Conservation (phyloP, 2,113 vertebrate species). For the Archilochus colubris region DNA sequence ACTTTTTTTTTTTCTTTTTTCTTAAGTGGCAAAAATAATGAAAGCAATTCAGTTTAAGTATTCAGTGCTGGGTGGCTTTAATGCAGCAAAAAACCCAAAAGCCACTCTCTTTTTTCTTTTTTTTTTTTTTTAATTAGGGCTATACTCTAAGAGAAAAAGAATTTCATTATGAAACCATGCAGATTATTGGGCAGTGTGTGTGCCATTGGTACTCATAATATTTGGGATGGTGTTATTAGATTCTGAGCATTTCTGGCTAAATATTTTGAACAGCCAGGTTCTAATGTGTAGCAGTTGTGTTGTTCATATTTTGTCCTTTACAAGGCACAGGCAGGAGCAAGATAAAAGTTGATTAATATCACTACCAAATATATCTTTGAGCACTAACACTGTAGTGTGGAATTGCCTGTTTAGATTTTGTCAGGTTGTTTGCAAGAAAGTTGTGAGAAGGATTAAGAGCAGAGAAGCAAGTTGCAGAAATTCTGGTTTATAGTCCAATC, state of each 20-base stretch:
- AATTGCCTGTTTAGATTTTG: neutral
- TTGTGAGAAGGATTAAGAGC: neutral
- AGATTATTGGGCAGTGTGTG: neutral
- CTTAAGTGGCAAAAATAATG: neutral
- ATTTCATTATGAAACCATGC: neutral
- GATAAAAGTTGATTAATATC: neutral
- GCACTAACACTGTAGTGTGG: accelerated
- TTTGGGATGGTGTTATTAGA: neutral
- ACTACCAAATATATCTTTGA: neutral
- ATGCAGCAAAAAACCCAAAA: neutral
- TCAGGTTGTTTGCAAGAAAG: neutral
- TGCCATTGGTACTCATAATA: neutral
- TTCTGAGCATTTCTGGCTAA: neutral
- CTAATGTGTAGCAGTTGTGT: accelerated
- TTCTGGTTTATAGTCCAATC: neutral
- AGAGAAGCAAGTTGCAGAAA: neutral
- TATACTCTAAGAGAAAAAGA: neutral
- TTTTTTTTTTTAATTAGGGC: neutral
- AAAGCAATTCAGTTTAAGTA: neutral
- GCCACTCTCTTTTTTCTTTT: neutral
- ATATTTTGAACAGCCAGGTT: neutral
- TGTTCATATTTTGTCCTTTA: neutral
- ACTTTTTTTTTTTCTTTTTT: neutral
- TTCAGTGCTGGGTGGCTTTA: neutral
- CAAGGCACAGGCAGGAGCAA: neutral